Evolutionary conservation across 2,888 invertebrate genomes (phyloP).

Genomic region (Tridacna gigas): DNA sequence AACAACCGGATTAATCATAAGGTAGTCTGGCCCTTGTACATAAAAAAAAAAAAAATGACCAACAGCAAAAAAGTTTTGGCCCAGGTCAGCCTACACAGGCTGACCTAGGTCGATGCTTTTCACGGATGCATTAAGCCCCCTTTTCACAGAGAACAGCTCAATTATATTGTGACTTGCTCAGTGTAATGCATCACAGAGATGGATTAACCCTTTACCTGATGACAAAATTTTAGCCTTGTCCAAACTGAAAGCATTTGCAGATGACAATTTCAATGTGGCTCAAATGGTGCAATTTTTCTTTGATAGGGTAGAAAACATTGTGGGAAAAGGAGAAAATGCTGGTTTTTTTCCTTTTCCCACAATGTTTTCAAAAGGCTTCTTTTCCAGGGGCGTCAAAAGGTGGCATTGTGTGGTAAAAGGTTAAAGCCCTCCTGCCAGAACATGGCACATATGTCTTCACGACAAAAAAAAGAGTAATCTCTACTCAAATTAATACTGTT

Average conservation of each 20-base stretch:
- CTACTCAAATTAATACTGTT: too few species aligned
- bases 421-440: neutral
- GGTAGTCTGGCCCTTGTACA: too few species aligned
- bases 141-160: too few species aligned
- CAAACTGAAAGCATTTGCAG: neutral
- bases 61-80: too few species aligned
- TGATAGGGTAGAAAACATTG: slow-evolving; percentile 5
- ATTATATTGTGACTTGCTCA: too few species aligned
- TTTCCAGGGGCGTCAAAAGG: neutral
- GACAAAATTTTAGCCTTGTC: neutral
- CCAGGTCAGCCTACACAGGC: too few species aligned
- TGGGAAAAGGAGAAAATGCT: slow-evolving; percentile 7
- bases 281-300: neutral
- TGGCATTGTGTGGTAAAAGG: neutral
- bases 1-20: too few species aligned
- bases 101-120: too few species aligned
- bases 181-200: too few species aligned
- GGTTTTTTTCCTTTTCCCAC: neutral
- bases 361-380: neutral
- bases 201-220: slow-evolving; percentile 4
- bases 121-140: too few species aligned
- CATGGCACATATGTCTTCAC: neutral
- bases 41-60: too few species aligned
- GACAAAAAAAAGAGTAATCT: too few species aligned
- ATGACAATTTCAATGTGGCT: neutral